phyloP scores from a whole-genome alignment of 2,888 invertebrate genomes.

The Cephus pygmeus region DNA sequence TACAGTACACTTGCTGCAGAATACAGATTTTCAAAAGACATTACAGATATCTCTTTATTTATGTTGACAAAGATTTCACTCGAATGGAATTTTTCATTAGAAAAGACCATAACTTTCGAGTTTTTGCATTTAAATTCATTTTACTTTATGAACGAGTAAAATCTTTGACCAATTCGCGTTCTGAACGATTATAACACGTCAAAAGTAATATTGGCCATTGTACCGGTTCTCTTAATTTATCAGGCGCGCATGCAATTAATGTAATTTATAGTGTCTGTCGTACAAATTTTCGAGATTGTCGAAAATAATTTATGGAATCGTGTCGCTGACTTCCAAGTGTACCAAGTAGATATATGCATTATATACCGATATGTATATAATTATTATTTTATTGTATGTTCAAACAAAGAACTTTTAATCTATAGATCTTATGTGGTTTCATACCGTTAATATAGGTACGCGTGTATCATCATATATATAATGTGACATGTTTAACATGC shows the following conservation, averaged over 20 bases:
- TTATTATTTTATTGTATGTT: conserved; percentile 55
- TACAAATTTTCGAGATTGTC: background rate
- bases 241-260: background rate
- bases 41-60: background rate
- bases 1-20: conserved; percentile 54
- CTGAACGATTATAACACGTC: background rate
- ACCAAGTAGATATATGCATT: conserved; percentile 50
- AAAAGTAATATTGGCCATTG: background rate
- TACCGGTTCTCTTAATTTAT: background rate
- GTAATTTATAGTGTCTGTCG: background rate
- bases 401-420: conserved; percentile 57
- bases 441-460: conserved; percentile 62
- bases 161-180: background rate
- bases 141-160: background rate
- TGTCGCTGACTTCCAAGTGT: conserved; percentile 40
- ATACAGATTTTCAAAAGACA: conserved; percentile 34
- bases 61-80: background rate
- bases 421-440: conserved; percentile 52
- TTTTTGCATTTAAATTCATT: background rate
- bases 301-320: background rate
- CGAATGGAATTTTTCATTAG: background rate
- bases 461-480: conserved; percentile 60
- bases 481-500: conserved; percentile 65
- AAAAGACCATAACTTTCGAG: background rate
- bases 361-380: conserved; percentile 62